Evolutionary conservation across 2,888 invertebrate genomes (phyloP), one percentile per base, ranked within the genome.

Genomic region (Ceraclea dissimilis): DNA sequence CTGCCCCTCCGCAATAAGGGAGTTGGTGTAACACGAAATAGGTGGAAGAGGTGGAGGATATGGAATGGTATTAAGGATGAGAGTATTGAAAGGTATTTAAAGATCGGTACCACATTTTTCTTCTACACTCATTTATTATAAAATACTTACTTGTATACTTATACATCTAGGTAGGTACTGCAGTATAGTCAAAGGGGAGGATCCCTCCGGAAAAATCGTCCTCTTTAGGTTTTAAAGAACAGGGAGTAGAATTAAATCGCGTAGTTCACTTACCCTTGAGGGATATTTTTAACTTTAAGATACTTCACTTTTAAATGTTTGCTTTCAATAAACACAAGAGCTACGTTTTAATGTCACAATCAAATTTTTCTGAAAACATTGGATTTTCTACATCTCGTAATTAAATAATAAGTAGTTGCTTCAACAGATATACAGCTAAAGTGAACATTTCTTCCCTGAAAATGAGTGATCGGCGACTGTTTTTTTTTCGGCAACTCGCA

Each of bases 81-180:
- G 59, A 55, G 54, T 54, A 59, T 53, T 61, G 61, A 51, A 59
- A 58, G 60, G 62, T 60, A 62, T 62, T 62, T 62, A 62, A 61
- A 60, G 60, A 60, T 49, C 46, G 51, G 58, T 52, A 60, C 58
- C 60, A 51, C 62, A 62, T 60, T 62, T 59, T 62, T 62, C 62
- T 58, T 54, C 54, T 54, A 49, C 51, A 52, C 58, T 60, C 62
- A 62, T 62, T 62, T 62, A 62, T 62, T 62, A 61, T 60, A 54
- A 54, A 34, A 51, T 4, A 26, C 26, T 26, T n/a, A 26, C 26
- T 39, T 31, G 31, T 11, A 31, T 6, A 31, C 6, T 31, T 31
- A 11, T 31, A 39, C 39, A 5, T 8, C 13, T 39, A 49, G 26
- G 59, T 49, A 33, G 46, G 48, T n/a, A 43, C 10, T n/a, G 47